Evolutionary conservation across 2,113 vertebrate species (phyloP).

Genomic region (Dromas ardeola): DNA sequence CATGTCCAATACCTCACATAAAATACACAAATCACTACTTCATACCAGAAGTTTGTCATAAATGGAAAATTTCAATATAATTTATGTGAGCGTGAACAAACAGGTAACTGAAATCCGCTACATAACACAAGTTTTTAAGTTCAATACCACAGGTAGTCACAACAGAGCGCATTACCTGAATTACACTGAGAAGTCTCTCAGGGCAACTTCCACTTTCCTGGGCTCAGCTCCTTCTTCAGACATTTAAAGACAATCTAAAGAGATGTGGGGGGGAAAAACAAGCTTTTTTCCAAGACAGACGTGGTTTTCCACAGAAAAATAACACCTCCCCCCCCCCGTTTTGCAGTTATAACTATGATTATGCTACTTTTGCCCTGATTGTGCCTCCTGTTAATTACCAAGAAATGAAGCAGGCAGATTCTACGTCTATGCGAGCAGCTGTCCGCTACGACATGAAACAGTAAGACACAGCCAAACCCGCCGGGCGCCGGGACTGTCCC

Average conservation of each 20-base stretch:
- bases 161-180: neutral
- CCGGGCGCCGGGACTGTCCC: neutral
- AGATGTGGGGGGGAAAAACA: accelerated
- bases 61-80: accelerated
- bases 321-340: accelerated
- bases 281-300: neutral
- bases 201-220: neutral
- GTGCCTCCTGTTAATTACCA: neutral
- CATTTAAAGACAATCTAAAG: constrained; percentile 35
- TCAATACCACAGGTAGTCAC: too few relatives aligned
- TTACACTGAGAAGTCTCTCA: neutral
- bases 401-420: accelerated
- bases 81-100: accelerated
- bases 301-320: accelerated
- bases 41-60: accelerated
- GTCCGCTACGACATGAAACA: neutral
- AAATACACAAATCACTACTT: neutral
- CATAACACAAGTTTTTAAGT: too few relatives aligned
- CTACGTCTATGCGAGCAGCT: neutral
- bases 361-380: neutral
- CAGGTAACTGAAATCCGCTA: accelerated
- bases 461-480: accelerated
- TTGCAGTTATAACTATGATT: accelerated
- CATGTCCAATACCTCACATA: accelerated
- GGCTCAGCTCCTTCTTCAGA: constrained; percentile 23